Base-by-base conservation (phyloP, 2,113 vertebrate genomes). In the Onychorhynchus coronatus region DNA sequence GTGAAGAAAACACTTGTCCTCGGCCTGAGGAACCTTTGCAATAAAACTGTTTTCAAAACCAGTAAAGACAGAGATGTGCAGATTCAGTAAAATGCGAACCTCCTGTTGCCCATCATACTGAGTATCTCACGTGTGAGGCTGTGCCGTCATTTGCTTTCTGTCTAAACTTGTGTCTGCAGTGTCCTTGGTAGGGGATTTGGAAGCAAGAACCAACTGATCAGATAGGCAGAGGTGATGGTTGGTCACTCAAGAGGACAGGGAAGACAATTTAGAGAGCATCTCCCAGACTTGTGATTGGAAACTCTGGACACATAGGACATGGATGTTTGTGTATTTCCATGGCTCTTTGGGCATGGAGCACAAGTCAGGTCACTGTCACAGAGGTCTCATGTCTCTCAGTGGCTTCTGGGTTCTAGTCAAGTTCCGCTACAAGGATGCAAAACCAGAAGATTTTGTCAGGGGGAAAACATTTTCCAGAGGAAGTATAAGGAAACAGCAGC, bases 261-360 rank as follows among this genome's bases (percentile, higher is more conserved):
- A 88, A 47, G 30, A 52, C 31, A 39, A 4, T 62, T 75, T 42
- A 72, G 14, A 70, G 30, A 59, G 6, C 2, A 0, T 62, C 24
- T 49, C 14, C 33, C 55, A 50, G 55, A 24, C 71, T 8, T 58
- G 6, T 42, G 35, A 28, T 47, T 44, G 70, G 72, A 86, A 94
- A 11, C 9, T 19, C 7, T 20, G 23, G 30, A 82, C 49, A 41
- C 0, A 1, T 4, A 24, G 44, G 31, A 33, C 18, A 1, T 31
- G 37, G 22, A 19, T 3, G 2, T 56, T 56, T 89, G n/a, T 83
- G 50, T n/a, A 24, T 70, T 87, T 85, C 66, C 19, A 5, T 0
- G 1, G 7, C n/a, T 72, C 23, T 88, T 12, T 37, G 20, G 75
- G 70, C 33, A 13, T 0, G 0, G 24, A 81, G 25, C 9, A 55